Percentiles rank a stretch among this genome's conserved stretches.
These are phyloP conservation scores for Eupeodes latifasciatus DNA, from an alignment of 2,888 invertebrate species.

Conservation along the genomic window DNA sequence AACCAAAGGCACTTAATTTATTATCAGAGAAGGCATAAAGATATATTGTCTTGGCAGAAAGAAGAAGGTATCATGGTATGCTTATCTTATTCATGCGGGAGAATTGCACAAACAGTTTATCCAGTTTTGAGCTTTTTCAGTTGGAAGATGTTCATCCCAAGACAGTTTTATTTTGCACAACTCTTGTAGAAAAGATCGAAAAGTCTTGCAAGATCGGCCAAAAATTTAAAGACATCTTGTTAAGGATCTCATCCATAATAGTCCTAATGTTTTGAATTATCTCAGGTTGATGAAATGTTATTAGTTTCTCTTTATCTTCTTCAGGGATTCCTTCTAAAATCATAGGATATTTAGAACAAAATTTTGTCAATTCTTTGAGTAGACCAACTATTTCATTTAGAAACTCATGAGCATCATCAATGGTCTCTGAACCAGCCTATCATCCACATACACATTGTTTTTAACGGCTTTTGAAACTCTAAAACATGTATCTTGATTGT, in stretches of 20 bases:
- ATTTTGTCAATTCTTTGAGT: conserved; percentile 3
- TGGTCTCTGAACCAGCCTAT: background rate
- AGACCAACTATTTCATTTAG: background rate
- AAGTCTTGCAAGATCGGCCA: background rate
- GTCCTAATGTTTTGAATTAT: no score
- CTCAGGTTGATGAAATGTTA: background rate
- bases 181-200: conserved; percentile 13
- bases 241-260: background rate
- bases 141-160: conserved; percentile 2
- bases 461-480: no score
- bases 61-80: background rate
- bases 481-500: no score
- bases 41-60: background rate
- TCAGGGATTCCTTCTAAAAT: conserved; percentile 24
- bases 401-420: background rate
- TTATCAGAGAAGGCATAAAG: no score
- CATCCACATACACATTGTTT: no score
- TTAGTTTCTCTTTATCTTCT: background rate
- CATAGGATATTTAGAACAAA: conserved; percentile 24
- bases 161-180: conserved; percentile 22
- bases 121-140: background rate
- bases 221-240: conserved; percentile 9
- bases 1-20: no score
- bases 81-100: background rate
- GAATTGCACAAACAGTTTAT: background rate